These are phyloP conservation scores for Sycophila texana DNA, from an alignment of 2,888 invertebrate genomes.

Conservation along the genomic window DNA sequence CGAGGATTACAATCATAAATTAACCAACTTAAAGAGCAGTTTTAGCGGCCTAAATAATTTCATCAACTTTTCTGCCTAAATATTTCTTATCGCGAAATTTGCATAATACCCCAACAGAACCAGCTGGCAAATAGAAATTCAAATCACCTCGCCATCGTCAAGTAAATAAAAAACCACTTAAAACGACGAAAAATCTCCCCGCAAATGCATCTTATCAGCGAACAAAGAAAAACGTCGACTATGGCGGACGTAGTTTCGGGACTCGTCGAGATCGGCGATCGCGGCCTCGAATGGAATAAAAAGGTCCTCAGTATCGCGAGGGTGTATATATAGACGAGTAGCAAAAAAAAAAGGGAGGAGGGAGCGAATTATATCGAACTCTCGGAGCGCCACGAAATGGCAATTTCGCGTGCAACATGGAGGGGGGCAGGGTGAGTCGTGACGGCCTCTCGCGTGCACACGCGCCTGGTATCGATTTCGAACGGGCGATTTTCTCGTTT, in stretches of 20 bases:
- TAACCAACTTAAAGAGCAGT: too few species aligned
- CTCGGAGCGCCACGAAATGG: slow-evolving; percentile 31
- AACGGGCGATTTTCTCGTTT: slow-evolving; percentile 34
- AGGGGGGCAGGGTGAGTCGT: neutral
- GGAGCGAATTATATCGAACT: slow-evolving; percentile 1
- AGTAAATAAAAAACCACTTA: too few species aligned
- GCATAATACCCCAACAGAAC: too few species aligned
- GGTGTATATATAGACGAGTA: neutral
- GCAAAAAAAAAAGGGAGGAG: neutral
- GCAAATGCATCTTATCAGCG: too few species aligned
- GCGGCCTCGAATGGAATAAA: neutral
- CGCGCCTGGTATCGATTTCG: slow-evolving; percentile 19
- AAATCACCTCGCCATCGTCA: too few species aligned
- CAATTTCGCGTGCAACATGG: slow-evolving; percentile 43
- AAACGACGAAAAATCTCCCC: too few species aligned
- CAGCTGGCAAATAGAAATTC: too few species aligned
- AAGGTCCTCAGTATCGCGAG: too few species aligned
- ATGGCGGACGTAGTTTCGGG: neutral
- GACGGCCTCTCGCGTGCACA: neutral
- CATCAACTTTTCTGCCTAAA: too few species aligned
- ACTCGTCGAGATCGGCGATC: neutral
- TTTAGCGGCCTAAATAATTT: too few species aligned
- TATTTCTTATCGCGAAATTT: too few species aligned
- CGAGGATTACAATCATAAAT: too few species aligned
- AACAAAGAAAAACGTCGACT: neutral